phyloP scores from a whole-genome alignment of 2,888 invertebrate species.

The Brachypterus glaber region DNA sequence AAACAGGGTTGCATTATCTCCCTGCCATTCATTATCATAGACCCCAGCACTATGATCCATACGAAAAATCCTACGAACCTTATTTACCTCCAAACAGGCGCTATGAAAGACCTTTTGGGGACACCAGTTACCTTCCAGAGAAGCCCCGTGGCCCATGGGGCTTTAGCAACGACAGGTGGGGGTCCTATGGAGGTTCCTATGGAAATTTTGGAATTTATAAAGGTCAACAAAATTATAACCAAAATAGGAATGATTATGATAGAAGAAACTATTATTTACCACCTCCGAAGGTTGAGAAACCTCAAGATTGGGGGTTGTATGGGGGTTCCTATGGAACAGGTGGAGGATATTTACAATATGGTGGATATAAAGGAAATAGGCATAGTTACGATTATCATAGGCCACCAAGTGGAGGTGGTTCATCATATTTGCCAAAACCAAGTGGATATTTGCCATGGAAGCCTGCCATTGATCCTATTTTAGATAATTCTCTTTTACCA shows the following conservation, averaged over 20 bases:
- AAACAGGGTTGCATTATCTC: constrained; percentile 19
- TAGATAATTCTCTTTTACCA: constrained; percentile 29
- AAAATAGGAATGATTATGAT: constrained; percentile 17
- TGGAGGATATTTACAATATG: constrained; percentile 22
- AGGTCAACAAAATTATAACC: constrained; percentile 12
- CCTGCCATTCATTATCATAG: constrained; percentile 12
- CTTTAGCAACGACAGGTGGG: constrained; percentile 43
- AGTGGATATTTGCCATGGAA: constrained; percentile 9
- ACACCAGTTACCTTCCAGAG: constrained; percentile 21
- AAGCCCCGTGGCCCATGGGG: constrained; percentile 32
- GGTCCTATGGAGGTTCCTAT: constrained; percentile 53
- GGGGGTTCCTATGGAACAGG: constrained; percentile 34
- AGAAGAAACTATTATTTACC: constrained; percentile 27
- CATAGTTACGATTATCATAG: constrained; percentile 30
- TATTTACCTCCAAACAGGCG: constrained; percentile 24
- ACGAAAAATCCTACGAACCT: constrained; percentile 25
- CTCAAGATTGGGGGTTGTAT: constrained; percentile 36
- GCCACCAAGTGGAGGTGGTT: constrained; percentile 13
- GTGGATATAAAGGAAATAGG: constrained; percentile 23
- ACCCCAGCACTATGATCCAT: constrained; percentile 7
- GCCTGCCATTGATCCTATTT: constrained; percentile 15
- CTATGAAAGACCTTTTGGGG: constrained; percentile 11
- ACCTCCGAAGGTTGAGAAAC: constrained; percentile 29
- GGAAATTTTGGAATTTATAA: constrained; percentile 35
- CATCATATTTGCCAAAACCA: constrained; percentile 13